Conservation (phyloP, 2,888 invertebrate genomes). For the Sinelater perroti region DNA sequence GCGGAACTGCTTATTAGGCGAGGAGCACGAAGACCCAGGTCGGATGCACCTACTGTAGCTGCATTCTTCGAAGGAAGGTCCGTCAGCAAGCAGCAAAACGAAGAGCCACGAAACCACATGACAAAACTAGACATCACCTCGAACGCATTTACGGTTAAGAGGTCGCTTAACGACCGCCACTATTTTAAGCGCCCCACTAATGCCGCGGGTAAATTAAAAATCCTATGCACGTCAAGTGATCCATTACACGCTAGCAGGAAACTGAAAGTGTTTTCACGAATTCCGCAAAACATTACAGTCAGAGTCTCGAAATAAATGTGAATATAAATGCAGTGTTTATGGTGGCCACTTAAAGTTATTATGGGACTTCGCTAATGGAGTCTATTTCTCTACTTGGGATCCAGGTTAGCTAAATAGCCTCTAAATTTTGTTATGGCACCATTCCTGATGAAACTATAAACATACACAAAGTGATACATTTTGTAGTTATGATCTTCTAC, state of each 20-base stretch:
- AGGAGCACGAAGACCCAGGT: neutral
- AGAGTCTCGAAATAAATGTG: no score
- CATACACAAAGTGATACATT: no score
- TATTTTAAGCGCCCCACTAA: constrained; percentile 27
- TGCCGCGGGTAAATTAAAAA: constrained; percentile 31
- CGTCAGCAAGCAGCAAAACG: constrained; percentile 1
- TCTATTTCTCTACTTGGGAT: no score
- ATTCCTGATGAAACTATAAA: no score
- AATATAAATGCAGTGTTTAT: no score
- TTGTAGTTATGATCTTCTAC: no score
- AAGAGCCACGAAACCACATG: constrained; percentile 14
- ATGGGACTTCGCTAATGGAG: no score
- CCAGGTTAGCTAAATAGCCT: no score
- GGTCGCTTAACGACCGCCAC: constrained; percentile 23
- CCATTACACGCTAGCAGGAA: constrained; percentile 3
- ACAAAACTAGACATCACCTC: constrained; percentile 21
- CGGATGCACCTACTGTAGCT: constrained; percentile 1
- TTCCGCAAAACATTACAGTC: no score
- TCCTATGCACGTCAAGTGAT: constrained; percentile 12
- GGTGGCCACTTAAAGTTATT: no score
- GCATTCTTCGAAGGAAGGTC: constrained; percentile 1
- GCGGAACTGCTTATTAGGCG: neutral
- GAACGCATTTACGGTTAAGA: constrained; percentile 27
- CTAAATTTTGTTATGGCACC: no score
- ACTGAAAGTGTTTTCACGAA: neutral